Base-by-base conservation (phyloP, 2,888 invertebrate genomes). In the Drosophila seclusa region DNA sequence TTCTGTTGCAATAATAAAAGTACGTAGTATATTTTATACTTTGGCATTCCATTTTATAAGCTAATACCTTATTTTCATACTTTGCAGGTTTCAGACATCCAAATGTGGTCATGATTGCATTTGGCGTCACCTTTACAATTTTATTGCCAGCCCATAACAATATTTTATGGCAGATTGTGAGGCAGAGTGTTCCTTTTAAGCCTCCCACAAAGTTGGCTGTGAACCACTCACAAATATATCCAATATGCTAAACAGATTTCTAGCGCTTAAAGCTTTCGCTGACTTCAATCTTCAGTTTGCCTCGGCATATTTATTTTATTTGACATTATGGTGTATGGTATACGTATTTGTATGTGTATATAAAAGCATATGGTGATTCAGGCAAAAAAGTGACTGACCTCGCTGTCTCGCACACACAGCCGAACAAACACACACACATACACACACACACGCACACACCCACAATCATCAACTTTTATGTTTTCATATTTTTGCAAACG, bases 371-470 rank as follows among this genome's bases (percentile, higher is more conserved):
- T 65, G 62, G 52, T 16, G 27, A 55, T 27, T 48, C 52, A 27
- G 53, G 61, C 45, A 59, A 58, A 53, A 58, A 71, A 68, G 76
- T 60, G 57, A 68, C 76, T 76, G 80, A 80, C 78, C 78, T 78
- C 76, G 80, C 42, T 48, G 60, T 54, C 67, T 58, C 57, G 54
- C 21, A 52, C 53, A 42, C 67, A 60, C 49, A 34, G 60, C 49
- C 29, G 18, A 18, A 2, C 29, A 29, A 7, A 29, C 29, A 27
- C 29, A 29, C 29, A 29, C 29, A 27, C 52, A 52, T 24, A 13
- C 54, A 42, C 53, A 42, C 67, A 60, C 49, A 34, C 63, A 52
- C 29, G 18, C 10, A 1, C n/a, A 21, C 50, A 29, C 59, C 48
- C 59, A 74, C 29, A 54, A 49, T 42, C 78, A 62, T 65, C 72